phyloP scores from a whole-genome alignment of 2,888 invertebrate genomes.

The Microctonus aethiopoides region DNA sequence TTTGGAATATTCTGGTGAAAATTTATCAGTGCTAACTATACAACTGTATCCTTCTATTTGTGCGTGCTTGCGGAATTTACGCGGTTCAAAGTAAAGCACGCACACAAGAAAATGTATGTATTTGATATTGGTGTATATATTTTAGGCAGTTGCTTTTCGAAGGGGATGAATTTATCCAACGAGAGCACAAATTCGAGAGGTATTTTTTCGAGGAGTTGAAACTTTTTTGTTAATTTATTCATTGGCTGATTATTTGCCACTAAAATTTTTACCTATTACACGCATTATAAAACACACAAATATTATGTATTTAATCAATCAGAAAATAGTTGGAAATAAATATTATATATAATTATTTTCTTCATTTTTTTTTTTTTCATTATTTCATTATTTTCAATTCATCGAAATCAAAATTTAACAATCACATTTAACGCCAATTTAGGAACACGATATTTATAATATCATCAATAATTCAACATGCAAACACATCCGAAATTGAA shows the following conservation, averaged over 20 bases:
- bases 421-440: background rate
- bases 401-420: background rate
- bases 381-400: too few relatives aligned
- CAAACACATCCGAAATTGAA: background rate
- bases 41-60: background rate
- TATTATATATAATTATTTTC: too few relatives aligned
- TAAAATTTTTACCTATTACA: too few relatives aligned
- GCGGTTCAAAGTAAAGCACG: constrained; percentile 51
- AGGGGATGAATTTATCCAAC: too few relatives aligned
- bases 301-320: too few relatives aligned
- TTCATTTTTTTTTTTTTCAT: too few relatives aligned
- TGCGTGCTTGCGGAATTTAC: constrained; percentile 38
- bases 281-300: too few relatives aligned
- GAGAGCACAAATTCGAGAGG: background rate
- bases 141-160: background rate
- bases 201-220: background rate
- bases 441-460: background rate
- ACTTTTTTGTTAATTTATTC: background rate
- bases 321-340: too few relatives aligned
- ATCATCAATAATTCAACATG: background rate
- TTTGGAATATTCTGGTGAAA: constrained; percentile 46
- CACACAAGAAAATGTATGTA: background rate
- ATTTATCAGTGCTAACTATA: constrained; percentile 1
- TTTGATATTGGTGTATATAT: background rate
- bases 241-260: background rate